These are phyloP conservation scores for Betta splendens DNA, from an alignment of 2,797 vertebrate genomes.

Conservation along the genomic window DNA sequence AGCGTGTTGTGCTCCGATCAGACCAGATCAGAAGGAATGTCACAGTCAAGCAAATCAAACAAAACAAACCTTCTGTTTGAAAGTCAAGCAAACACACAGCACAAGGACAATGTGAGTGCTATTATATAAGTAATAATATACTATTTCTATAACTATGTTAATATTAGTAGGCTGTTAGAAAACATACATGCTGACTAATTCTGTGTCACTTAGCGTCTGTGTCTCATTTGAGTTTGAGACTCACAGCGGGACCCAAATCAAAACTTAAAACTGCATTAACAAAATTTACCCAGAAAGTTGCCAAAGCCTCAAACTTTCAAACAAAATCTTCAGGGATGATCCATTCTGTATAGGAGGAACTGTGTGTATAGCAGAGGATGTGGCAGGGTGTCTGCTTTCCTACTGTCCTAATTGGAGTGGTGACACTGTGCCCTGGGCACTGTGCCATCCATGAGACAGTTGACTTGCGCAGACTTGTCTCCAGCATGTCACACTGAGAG, in stretches of 20 bases:
- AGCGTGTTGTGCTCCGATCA: constrained; percentile 39
- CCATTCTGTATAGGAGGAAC: constrained; percentile 19
- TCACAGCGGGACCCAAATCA: not conserved
- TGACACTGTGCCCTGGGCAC: constrained; percentile 45
- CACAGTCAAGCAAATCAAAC: constrained; percentile 24
- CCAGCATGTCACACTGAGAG: constrained; percentile 44
- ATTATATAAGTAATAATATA: no score
- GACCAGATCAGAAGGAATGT: constrained; percentile 28
- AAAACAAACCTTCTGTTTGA: constrained; percentile 36
- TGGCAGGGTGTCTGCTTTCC: constrained; percentile 17
- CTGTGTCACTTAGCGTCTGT: not conserved
- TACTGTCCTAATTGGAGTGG: constrained; percentile 59
- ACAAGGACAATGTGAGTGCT: no score
- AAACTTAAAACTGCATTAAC: constrained; percentile 6
- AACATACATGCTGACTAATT: not conserved
- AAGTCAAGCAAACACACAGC: constrained; percentile 6
- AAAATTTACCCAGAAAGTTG: constrained; percentile 28
- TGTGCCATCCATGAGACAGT: constrained; percentile 33
- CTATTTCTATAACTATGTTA: no score
- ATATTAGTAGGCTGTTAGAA: not conserved
- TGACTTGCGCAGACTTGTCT: constrained; percentile 29
- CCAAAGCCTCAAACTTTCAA: constrained; percentile 5
- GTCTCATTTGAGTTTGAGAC: constrained; percentile 6
- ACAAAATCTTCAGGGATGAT: constrained; percentile 16
- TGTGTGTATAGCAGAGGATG: constrained; percentile 17